phyloP scores from a whole-genome alignment of 2,113 vertebrate species.

The Crotophaga sulcirostris region DNA sequence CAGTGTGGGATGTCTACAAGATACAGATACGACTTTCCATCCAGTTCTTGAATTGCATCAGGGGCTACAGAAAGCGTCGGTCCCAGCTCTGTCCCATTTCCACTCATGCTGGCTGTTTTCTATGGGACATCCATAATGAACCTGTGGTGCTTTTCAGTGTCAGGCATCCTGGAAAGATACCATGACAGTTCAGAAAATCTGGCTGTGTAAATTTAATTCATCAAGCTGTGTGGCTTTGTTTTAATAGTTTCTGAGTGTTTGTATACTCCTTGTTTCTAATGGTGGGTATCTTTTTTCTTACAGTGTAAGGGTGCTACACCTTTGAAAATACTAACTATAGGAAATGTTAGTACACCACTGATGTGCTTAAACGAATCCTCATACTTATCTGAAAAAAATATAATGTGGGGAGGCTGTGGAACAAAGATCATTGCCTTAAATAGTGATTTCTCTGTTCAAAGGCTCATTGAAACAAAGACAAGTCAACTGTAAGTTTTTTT shows the following conservation, averaged over 20 bases:
- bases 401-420: constrained; percentile 90
- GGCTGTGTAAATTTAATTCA: not conserved
- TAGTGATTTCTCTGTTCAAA: constrained; percentile 84
- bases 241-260: not conserved
- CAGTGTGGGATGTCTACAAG: not conserved
- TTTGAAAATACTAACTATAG: constrained; percentile 82
- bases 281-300: not conserved
- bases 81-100: not conserved
- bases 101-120: not conserved
- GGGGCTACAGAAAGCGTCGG: not conserved
- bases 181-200: not conserved
- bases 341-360: constrained; percentile 84
- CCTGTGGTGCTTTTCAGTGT: not conserved
- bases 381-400: constrained; percentile 77
- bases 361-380: constrained; percentile 84
- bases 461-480: constrained; percentile 86
- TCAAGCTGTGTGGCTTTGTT: not conserved
- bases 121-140: not conserved
- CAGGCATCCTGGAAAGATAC: not conserved
- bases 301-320: constrained; percentile 77
- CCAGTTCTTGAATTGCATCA: not conserved
- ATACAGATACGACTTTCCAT: not conserved
- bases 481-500: constrained; percentile 80
- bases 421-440: constrained; percentile 85
- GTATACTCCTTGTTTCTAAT: not conserved